Evolutionary conservation across 1,140 invertebrate species (phyloP).

Genomic region (Zophobas morio): DNA sequence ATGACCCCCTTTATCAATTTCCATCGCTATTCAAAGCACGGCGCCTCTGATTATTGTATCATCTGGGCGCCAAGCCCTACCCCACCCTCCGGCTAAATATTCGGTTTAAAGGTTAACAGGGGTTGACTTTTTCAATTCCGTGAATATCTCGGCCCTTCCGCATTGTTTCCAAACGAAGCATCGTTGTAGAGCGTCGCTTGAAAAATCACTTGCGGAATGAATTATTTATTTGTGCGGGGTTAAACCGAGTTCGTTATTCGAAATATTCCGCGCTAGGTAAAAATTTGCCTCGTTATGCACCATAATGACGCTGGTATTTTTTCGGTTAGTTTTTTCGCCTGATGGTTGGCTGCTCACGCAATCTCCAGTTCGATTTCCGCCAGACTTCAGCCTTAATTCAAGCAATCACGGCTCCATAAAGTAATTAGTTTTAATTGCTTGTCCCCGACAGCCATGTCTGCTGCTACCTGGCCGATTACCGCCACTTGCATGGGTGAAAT

Average conservation of each 20-base stretch:
- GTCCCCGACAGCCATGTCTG: conserved; percentile 40
- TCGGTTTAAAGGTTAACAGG: conserved; percentile 1
- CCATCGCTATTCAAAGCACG: no score
- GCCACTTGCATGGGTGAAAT: conserved; percentile 21
- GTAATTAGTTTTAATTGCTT: conserved; percentile 61
- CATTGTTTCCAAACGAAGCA: conserved; percentile 31
- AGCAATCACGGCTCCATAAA: conserved; percentile 59
- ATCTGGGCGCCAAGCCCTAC: neutral
- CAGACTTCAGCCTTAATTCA: conserved; percentile 57
- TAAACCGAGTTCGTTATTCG: conserved; percentile 17
- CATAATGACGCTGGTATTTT: conserved; percentile 38
- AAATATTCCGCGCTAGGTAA: conserved; percentile 3
- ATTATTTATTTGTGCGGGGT: conserved; percentile 26
- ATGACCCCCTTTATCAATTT: no score
- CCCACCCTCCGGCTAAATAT: conserved; percentile 9
- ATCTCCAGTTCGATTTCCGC: conserved; percentile 61
- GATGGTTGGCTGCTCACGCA: conserved; percentile 47
- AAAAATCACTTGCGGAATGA: conserved; percentile 13
- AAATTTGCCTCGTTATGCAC: conserved; percentile 38
- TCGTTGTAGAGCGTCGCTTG: neutral
- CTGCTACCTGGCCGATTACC: conserved; percentile 37
- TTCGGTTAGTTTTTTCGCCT: conserved; percentile 3
- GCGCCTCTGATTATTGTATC: neutral
- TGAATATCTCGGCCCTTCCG: conserved; percentile 7
- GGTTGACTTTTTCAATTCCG: conserved; percentile 22